Evolutionary conservation across 92 coral and sea anemone species (phyloP).

Genomic region (Zoanthus gigantus): DNA sequence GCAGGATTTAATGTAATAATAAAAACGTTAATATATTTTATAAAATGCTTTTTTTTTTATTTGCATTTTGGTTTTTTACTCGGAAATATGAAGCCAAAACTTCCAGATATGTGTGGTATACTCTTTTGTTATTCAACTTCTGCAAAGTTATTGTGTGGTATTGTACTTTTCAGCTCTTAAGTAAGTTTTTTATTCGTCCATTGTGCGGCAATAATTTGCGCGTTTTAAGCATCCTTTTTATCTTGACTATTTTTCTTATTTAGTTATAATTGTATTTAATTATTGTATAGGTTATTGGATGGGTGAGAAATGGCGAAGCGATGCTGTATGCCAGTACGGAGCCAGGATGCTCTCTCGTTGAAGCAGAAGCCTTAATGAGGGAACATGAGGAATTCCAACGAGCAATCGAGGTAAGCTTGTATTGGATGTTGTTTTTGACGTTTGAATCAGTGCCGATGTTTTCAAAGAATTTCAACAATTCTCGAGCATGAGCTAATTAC

Average conservation of each 20-base stretch:
- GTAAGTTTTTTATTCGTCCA: not conserved
- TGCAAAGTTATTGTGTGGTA: not conserved
- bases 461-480: not conserved
- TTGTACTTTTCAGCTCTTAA: not conserved
- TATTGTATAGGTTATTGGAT: constrained; percentile 81
- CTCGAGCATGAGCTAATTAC: not conserved
- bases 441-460: not conserved
- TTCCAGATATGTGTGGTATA: not conserved
- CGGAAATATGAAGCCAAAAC: not conserved
- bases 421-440: too few relatives aligned
- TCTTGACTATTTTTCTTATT: not conserved
- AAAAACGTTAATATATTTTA: too few relatives aligned
- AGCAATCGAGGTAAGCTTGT: constrained; percentile 89
- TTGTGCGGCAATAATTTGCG: not conserved
- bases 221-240: not conserved
- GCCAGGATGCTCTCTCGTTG: constrained; percentile 94
- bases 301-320: constrained; percentile 99
- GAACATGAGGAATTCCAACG: constrained; percentile 97
- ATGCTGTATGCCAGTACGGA: constrained; percentile 95
- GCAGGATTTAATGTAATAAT: too few relatives aligned
- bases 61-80: too few relatives aligned
- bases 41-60: too few relatives aligned
- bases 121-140: not conserved
- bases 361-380: constrained; percentile 88
- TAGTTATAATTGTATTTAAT: not conserved